These are phyloP conservation scores for Eupithecia pulchellata DNA, from an alignment of 2,888 invertebrate genomes.

Conservation along the genomic window DNA sequence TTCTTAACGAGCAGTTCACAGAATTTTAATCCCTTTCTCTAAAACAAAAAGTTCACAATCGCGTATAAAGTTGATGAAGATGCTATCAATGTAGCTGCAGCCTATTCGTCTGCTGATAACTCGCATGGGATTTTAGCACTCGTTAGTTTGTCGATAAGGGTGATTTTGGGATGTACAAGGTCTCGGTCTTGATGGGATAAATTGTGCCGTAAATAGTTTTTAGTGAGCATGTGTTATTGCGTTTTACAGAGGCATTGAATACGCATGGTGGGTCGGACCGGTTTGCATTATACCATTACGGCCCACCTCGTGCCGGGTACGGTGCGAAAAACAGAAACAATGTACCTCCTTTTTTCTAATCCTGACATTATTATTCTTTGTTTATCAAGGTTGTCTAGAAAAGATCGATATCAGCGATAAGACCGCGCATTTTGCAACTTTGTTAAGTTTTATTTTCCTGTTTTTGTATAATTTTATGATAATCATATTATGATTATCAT, in stretches of 20 bases:
- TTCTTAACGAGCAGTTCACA: conserved; percentile 38
- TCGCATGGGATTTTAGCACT: conserved; percentile 23
- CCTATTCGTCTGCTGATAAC: background rate
- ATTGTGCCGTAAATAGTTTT: conserved; percentile 52
- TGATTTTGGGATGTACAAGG: conserved; percentile 18
- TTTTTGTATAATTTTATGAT: no score
- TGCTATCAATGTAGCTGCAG: conserved; percentile 35
- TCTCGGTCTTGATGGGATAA: conserved; percentile 18
- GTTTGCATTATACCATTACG: conserved; percentile 62
- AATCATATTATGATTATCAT: no score
- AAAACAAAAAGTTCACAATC: conserved; percentile 41
- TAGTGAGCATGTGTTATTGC: conserved; percentile 71
- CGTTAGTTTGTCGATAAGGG: background rate
- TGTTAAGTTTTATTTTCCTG: no score
- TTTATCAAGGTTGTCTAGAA: no score
- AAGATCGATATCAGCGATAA: no score
- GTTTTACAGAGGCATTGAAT: conserved; percentile 57
- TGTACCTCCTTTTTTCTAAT: no score
- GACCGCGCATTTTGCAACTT: no score
- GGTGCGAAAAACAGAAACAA: conserved; percentile 47
- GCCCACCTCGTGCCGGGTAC: conserved; percentile 64
- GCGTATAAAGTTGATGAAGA: conserved; percentile 44
- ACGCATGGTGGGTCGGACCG: conserved; percentile 69
- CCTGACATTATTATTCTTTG: no score
- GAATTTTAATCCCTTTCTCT: conserved; percentile 39